phyloP scores from a whole-genome alignment of 1,140 invertebrate genomes.

The Sarcophaga bullata region DNA sequence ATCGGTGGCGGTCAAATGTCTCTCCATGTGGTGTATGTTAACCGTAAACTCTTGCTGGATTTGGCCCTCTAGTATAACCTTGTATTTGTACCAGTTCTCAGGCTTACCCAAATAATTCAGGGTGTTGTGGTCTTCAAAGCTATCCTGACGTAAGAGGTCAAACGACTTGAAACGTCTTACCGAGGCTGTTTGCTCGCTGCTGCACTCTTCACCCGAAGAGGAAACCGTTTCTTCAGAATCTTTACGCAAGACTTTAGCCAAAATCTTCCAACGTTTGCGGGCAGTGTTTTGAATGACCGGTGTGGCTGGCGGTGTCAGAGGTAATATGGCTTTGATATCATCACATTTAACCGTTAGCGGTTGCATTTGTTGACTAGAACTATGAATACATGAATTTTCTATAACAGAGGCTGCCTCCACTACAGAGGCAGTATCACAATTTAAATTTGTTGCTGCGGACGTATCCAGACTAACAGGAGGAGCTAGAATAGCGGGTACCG shows the following conservation, averaged over 20 bases:
- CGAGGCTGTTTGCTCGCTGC: slow-evolving; percentile 59
- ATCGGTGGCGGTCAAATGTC: slow-evolving; percentile 74
- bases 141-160: slow-evolving; percentile 61
- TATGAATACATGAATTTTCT: background rate
- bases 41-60: slow-evolving; percentile 65
- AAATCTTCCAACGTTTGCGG: slow-evolving; percentile 75
- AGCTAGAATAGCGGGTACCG: slow-evolving; percentile 34
- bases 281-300: slow-evolving; percentile 66
- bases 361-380: slow-evolving; percentile 29
- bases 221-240: slow-evolving; percentile 63
- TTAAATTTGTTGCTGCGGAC: slow-evolving; percentile 20
- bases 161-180: slow-evolving; percentile 64
- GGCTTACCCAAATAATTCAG: slow-evolving; percentile 61
- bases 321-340: slow-evolving; percentile 51
- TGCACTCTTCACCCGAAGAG: slow-evolving; percentile 57
- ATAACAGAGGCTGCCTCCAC: background rate
- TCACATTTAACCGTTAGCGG: slow-evolving; percentile 45
- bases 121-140: slow-evolving; percentile 60
- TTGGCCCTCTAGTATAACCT: slow-evolving; percentile 63
- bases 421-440: background rate
- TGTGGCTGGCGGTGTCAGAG: slow-evolving; percentile 60
- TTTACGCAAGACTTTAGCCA: slow-evolving; percentile 74
- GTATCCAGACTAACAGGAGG: background rate
- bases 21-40: slow-evolving; percentile 71
- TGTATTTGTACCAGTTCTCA: slow-evolving; percentile 70